These are phyloP conservation scores for Idaea dimidiata DNA, from an alignment of 2,888 invertebrate genomes.

Conservation along the genomic window DNA sequence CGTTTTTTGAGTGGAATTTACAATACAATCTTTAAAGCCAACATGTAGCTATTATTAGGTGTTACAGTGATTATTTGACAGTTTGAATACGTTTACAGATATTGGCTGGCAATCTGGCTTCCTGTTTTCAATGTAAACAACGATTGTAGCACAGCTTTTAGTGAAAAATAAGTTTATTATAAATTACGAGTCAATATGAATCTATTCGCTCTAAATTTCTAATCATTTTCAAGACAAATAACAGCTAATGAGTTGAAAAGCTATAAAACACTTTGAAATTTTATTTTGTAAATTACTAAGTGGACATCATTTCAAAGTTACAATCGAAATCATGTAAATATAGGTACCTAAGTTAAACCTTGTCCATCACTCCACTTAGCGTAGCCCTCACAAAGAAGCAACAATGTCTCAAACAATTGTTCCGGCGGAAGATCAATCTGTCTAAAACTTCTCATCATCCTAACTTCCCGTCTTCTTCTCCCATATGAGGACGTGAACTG, in stretches of 20 bases:
- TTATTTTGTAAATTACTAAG: too few relatives aligned
- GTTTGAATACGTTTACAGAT: constrained; percentile 80
- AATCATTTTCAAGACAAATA: neutral
- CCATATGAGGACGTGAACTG: constrained; percentile 68
- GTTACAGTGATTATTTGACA: constrained; percentile 79
- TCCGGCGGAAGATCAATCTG: constrained; percentile 62
- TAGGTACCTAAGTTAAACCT: too few relatives aligned
- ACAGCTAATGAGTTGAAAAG: constrained; percentile 3
- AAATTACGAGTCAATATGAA: neutral
- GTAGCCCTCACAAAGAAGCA: constrained; percentile 80
- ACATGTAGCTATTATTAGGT: constrained; percentile 77
- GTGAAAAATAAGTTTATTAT: constrained; percentile 40
- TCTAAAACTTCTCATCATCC: constrained; percentile 39
- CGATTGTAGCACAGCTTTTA: constrained; percentile 55
- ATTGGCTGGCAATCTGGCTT: constrained; percentile 78
- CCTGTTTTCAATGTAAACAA: constrained; percentile 74
- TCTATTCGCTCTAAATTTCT: neutral
- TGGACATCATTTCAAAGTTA: too few relatives aligned
- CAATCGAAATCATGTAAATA: too few relatives aligned
- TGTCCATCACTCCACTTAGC: constrained; percentile 65
- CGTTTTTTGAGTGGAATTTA: constrained; percentile 49
- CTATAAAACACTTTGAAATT: neutral
- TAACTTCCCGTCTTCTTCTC: constrained; percentile 47
- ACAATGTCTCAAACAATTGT: constrained; percentile 71
- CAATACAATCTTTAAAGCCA: constrained; percentile 70